Percentiles rank a stretch among this genome's conserved stretches.
Conservation (phyloP, 2,797 vertebrate species). For the Pithecia hirsuta region DNA sequence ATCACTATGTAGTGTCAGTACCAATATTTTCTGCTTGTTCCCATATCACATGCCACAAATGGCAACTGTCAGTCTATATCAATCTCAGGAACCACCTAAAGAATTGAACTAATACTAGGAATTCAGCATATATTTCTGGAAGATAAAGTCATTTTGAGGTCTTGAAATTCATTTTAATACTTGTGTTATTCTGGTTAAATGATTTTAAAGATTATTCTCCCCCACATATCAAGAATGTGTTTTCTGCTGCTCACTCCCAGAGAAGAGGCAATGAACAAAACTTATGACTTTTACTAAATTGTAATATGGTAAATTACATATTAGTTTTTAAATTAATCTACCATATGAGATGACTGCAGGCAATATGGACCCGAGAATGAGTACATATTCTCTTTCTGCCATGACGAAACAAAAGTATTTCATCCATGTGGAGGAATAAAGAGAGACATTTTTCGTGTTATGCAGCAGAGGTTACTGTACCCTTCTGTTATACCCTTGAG, state of each 20-base stretch:
- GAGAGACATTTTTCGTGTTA: neutral
- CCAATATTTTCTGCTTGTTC: neutral
- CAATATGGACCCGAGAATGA: neutral
- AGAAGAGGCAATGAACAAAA: neutral
- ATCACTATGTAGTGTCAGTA: neutral
- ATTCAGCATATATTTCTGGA: neutral
- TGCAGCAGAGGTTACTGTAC: neutral
- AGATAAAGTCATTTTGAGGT: neutral
- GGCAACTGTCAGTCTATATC: neutral
- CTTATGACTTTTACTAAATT: neutral
- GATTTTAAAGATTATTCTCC: slow-evolving; percentile 57
- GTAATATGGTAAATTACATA: slow-evolving; percentile 34
- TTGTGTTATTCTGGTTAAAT: slow-evolving; percentile 39
- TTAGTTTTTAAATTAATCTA: neutral
- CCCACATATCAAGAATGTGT: slow-evolving; percentile 36
- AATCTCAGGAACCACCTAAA: neutral
- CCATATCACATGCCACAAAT: neutral
- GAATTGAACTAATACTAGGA: neutral
- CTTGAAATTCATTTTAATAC: slow-evolving; percentile 61
- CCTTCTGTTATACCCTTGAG: neutral
- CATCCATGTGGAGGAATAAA: neutral
- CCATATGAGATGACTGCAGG: neutral
- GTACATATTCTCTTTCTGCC: neutral
- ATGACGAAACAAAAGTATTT: neutral
- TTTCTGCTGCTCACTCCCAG: slow-evolving; percentile 16